These are phyloP conservation scores for Psittacus erithacus DNA, from an alignment of 2,113 vertebrate species.

Conservation along the genomic window DNA sequence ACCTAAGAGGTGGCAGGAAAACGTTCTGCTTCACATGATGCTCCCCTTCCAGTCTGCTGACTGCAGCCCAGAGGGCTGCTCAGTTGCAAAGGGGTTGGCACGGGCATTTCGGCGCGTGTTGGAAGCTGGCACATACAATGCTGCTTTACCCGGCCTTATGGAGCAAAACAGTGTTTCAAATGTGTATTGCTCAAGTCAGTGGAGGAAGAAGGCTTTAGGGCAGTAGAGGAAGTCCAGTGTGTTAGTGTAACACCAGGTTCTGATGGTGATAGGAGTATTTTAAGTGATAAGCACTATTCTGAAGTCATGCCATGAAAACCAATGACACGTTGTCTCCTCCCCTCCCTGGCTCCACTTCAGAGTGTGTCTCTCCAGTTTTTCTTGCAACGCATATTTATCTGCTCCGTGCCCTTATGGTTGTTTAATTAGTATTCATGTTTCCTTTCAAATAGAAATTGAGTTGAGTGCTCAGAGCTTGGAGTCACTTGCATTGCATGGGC, in stretches of 20 bases:
- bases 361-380: constrained; percentile 4
- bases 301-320: constrained; percentile 45
- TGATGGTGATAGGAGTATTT: not conserved
- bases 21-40: not conserved
- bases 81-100: constrained; percentile 21
- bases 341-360: constrained; percentile 43
- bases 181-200: not conserved
- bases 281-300: not conserved
- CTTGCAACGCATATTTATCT: constrained; percentile 14
- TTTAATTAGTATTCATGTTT: constrained; percentile 20
- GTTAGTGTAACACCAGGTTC: accelerated
- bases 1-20: not conserved
- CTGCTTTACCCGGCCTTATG: not conserved
- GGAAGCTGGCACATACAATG: not conserved
- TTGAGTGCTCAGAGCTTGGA: not conserved
- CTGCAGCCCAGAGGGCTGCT: constrained; percentile 26
- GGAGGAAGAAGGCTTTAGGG: not conserved
- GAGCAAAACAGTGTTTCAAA: not conserved
- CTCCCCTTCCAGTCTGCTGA: constrained; percentile 3
- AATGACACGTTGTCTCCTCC: not conserved
- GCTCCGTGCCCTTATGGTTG: constrained; percentile 45
- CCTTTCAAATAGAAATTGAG: constrained; percentile 3
- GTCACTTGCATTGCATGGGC: not conserved
- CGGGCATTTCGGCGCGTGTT: not conserved
- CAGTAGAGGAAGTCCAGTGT: not conserved